phyloP scores from a whole-genome alignment of 30 jellyfish, hydroid and myxozoan genomes.

The Cassiopea xamachana region DNA sequence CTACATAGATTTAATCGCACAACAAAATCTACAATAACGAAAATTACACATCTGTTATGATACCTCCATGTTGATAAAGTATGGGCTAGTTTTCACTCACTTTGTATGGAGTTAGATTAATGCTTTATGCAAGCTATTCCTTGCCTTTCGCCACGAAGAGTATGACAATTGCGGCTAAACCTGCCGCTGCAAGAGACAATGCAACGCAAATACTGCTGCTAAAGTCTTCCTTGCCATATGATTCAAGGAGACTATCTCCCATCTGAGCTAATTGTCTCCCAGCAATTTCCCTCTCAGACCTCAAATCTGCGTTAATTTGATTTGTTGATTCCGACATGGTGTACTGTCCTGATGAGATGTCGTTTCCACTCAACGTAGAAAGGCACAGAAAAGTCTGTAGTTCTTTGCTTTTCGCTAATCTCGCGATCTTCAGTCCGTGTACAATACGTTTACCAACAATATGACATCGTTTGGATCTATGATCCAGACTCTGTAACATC shows the following conservation, averaged over 20 bases:
- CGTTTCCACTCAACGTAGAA: not conserved
- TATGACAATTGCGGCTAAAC: constrained; percentile 51
- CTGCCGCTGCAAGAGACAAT: constrained; percentile 49
- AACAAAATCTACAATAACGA: not conserved
- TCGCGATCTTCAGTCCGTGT: not conserved
- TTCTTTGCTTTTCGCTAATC: not conserved
- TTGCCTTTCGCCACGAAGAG: constrained; percentile 18
- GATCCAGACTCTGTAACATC: constrained; percentile 43
- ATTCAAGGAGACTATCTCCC: constrained; percentile 50
- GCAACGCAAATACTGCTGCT: constrained; percentile 12
- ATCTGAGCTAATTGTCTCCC: constrained; percentile 60
- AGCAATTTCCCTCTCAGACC: constrained; percentile 9
- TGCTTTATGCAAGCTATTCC: not conserved
- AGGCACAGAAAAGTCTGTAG: constrained; percentile 23
- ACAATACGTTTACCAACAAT: constrained; percentile 12
- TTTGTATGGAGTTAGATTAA: not conserved
- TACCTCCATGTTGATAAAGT: too few species aligned
- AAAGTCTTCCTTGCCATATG: constrained; percentile 3
- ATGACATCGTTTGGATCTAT: not conserved
- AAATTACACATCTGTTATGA: too few species aligned
- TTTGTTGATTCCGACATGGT: constrained; percentile 9
- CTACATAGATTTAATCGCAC: not conserved
- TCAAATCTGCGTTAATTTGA: constrained; percentile 55
- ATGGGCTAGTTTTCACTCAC: not conserved
- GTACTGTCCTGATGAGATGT: not conserved